A percentile compares a stretch with the other conserved stretches of the same genome.
phyloP scores from a whole-genome alignment of 2,888 invertebrate genomes.

The Slavum lentiscoides region DNA sequence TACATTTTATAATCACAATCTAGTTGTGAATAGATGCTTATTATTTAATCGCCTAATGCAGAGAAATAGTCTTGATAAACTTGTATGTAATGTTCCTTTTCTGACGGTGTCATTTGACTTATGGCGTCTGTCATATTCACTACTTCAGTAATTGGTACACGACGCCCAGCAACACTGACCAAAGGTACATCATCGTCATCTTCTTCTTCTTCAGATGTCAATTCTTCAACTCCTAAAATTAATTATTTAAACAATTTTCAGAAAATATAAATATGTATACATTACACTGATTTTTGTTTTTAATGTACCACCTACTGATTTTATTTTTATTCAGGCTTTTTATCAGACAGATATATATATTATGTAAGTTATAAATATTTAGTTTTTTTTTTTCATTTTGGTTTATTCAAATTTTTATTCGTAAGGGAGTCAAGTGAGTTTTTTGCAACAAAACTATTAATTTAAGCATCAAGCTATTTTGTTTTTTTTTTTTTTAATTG shows the following conservation, averaged over 20 bases:
- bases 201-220: slow-evolving; percentile 70
- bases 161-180: slow-evolving; percentile 78
- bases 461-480: not conserved
- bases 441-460: not conserved
- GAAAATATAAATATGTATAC: not conserved
- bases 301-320: not conserved
- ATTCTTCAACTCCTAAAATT: slow-evolving; percentile 43
- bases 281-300: not conserved
- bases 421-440: not conserved
- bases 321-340: not conserved
- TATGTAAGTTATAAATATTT: too few relatives aligned
- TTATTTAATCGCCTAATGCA: slow-evolving; percentile 76
- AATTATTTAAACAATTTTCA: not conserved
- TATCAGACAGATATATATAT: not conserved
- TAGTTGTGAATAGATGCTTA: not conserved
- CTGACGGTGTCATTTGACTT: slow-evolving; percentile 81
- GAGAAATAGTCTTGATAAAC: slow-evolving; percentile 92
- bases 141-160: slow-evolving; percentile 80
- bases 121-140: slow-evolving; percentile 80
- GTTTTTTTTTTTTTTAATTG: not conserved
- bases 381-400: not conserved
- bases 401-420: not conserved
- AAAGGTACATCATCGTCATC: slow-evolving; percentile 79
- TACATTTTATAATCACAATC: not conserved
- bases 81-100: slow-evolving; percentile 92